phyloP scores from a whole-genome alignment of 1,140 invertebrate genomes.

The Reticulitermes speratus region DNA sequence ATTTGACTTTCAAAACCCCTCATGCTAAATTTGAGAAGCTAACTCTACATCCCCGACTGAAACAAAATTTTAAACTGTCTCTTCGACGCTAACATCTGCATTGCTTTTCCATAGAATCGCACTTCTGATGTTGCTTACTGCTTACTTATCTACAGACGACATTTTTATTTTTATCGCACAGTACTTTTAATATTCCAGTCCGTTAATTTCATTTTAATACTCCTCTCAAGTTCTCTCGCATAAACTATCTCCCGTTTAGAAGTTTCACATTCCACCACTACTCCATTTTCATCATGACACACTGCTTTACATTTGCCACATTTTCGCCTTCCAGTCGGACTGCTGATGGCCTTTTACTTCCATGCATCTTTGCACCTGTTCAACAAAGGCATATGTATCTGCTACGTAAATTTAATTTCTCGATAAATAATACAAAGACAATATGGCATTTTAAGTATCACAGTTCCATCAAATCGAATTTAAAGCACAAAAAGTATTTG shows the following conservation, averaged over 20 bases:
- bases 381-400: background rate
- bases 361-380: background rate
- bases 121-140: background rate
- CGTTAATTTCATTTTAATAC: background rate
- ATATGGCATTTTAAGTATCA: background rate
- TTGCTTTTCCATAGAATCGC: background rate
- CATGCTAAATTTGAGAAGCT: background rate
- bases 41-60: background rate
- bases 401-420: background rate
- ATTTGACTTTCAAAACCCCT: no score
- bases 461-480: no score
- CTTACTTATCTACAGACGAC: background rate
- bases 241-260: background rate
- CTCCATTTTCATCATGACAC: background rate
- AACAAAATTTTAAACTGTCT: background rate
- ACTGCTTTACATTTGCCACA: background rate
- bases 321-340: background rate
- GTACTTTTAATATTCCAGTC: constrained; percentile 1
- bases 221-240: background rate
- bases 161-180: background rate
- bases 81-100: background rate
- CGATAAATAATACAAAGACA: background rate
- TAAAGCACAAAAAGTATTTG: no score
- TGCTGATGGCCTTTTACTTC: background rate
- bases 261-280: background rate